These are phyloP conservation scores for Oncorhynchus mykiss DNA, from an alignment of 2,113 vertebrate genomes.

Conservation along the genomic window DNA sequence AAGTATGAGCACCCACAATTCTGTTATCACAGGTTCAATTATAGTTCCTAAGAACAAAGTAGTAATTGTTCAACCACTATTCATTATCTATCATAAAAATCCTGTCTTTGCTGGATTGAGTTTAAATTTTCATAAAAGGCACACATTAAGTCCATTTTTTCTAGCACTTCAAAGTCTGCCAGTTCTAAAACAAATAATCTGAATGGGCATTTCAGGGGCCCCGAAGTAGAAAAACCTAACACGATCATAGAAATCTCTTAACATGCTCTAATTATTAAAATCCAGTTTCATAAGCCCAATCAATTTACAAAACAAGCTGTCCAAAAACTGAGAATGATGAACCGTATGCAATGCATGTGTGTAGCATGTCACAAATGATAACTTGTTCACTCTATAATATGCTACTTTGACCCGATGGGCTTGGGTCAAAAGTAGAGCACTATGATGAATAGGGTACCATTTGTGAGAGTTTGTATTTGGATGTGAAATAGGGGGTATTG, in stretches of 20 bases:
- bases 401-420: no score
- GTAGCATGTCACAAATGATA: no score
- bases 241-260: neutral
- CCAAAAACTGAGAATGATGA: constrained; percentile 1
- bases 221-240: no score
- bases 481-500: neutral
- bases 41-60: neutral
- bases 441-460: no score
- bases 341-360: neutral
- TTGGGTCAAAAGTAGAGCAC: no score
- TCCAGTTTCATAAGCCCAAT: neutral
- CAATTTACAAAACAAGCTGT: neutral
- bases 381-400: no score
- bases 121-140: neutral
- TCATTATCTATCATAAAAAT: neutral
- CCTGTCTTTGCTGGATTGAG: neutral
- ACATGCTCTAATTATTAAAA: neutral
- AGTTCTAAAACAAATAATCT: neutral
- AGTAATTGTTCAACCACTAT: neutral
- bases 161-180: neutral
- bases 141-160: neutral
- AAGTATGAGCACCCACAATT: neutral
- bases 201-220: neutral
- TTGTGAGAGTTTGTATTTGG: neutral
- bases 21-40: neutral